These are phyloP conservation scores for Pocota personata DNA, from an alignment of 2,888 invertebrate species.

Conservation along the genomic window DNA sequence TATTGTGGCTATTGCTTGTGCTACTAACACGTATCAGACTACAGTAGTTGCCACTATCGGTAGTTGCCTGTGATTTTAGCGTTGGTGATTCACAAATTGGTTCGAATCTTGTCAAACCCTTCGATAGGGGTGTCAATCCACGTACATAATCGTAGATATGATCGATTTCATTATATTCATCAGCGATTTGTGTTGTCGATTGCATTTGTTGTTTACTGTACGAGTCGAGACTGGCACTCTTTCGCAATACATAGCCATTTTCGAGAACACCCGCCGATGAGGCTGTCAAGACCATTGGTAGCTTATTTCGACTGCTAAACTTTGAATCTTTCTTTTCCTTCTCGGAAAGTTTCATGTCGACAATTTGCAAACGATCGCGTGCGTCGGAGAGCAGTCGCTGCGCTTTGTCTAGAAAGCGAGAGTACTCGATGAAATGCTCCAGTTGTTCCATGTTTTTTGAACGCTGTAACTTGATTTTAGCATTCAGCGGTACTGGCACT, in stretches of 20 bases:
- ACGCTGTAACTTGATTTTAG: conserved; percentile 92
- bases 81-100: conserved; percentile 83
- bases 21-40: conserved; percentile 82
- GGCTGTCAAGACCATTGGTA: conserved; percentile 81
- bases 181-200: conserved; percentile 86
- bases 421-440: conserved; percentile 89
- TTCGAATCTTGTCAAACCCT: conserved; percentile 85
- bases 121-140: conserved; percentile 95
- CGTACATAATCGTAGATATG: conserved; percentile 98
- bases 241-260: conserved; percentile 88
- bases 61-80: conserved; percentile 81
- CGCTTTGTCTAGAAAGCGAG: conserved; percentile 90
- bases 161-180: conserved; percentile 97
- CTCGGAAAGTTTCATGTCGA: conserved; percentile 92
- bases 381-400: conserved; percentile 89
- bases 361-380: conserved; percentile 89
- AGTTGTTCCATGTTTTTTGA: conserved; percentile 92
- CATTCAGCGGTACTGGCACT: conserved; percentile 92
- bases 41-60: conserved; percentile 82
- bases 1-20: conserved; percentile 76
- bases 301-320: conserved; percentile 80
- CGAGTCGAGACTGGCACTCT: conserved; percentile 91
- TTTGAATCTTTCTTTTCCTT: conserved; percentile 83
- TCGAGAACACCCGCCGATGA: conserved; percentile 80
- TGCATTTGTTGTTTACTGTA: conserved; percentile 79